A percentile compares a stretch with the other conserved stretches of the same genome.
These are phyloP conservation scores for Cyphomyrus discorhynchus DNA, from an alignment of 2,113 vertebrate species.

Conservation along the genomic window DNA sequence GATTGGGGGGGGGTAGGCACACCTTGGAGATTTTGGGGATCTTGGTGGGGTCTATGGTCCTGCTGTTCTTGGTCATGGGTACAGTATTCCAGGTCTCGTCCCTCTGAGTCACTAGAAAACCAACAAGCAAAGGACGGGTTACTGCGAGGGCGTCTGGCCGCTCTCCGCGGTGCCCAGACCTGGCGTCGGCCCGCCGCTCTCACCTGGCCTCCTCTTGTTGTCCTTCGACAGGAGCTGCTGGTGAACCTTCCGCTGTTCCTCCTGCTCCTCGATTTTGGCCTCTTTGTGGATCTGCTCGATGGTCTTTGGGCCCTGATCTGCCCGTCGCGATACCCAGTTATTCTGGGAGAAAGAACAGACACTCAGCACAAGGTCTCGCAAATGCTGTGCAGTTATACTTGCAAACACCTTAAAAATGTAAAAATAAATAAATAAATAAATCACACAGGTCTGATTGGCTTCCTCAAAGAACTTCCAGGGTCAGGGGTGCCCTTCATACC, in stretches of 20 bases:
- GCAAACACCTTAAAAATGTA: background rate
- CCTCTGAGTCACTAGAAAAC: conserved; percentile 57
- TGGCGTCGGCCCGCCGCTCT: conserved; percentile 12
- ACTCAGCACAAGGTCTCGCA: background rate
- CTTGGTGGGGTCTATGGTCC: conserved; percentile 92
- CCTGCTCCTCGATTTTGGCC: conserved; percentile 95
- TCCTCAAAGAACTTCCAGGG: background rate
- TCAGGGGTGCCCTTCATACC: background rate
- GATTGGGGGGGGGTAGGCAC: background rate
- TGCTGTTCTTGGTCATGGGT: conserved; percentile 89
- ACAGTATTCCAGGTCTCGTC: conserved; percentile 97
- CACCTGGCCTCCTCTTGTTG: conserved; percentile 85
- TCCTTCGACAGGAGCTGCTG: conserved; percentile 93
- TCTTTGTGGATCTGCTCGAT: conserved; percentile 98
- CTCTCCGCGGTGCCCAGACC: background rate
- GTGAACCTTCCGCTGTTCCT: conserved; percentile 90
- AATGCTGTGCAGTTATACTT: background rate
- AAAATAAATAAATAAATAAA: background rate
- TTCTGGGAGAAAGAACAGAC: conserved; percentile 55
- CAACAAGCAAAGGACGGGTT: background rate
- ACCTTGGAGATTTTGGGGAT: conserved; percentile 99
- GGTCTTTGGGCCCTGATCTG: conserved; percentile 92
- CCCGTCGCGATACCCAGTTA: conserved; percentile 91
- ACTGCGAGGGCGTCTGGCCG: no score
- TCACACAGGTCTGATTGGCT: background rate